Conservation (phyloP, 2,113 vertebrate species). For the Siniperca knerii region DNA sequence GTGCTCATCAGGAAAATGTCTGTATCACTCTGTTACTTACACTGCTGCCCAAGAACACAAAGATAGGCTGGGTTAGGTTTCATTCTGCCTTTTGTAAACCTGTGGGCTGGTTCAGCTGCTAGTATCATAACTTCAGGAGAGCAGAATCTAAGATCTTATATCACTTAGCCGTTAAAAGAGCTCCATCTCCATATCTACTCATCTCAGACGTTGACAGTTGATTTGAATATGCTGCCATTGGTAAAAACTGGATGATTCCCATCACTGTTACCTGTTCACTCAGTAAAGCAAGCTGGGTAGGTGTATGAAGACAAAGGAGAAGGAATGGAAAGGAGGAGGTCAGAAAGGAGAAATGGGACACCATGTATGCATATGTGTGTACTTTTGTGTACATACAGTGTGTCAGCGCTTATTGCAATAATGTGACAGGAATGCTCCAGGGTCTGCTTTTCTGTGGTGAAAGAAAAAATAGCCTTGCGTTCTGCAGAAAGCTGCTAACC, state of each 20-base stretch:
- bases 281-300: slow-evolving; percentile 13
- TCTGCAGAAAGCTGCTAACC: slow-evolving; percentile 45
- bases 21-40: slow-evolving; percentile 6
- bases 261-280: neutral
- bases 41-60: slow-evolving; percentile 5
- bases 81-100: slow-evolving; percentile 19
- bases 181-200: neutral
- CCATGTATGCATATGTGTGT: slow-evolving; percentile 9
- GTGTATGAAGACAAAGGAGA: neutral
- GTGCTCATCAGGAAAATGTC: slow-evolving; percentile 34
- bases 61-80: slow-evolving; percentile 8
- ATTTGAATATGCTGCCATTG: slow-evolving; percentile 7
- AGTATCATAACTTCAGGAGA: neutral
- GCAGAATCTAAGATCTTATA: neutral
- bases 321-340: slow-evolving; percentile 40
- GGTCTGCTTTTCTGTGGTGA: slow-evolving; percentile 49
- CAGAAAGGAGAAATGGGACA: slow-evolving; percentile 59
- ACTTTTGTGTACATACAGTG: slow-evolving; percentile 38
- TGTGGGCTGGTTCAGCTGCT: neutral
- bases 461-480: slow-evolving; percentile 38
- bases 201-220: neutral
- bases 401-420: slow-evolving; percentile 35
- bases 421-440: slow-evolving; percentile 61
- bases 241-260: neutral
- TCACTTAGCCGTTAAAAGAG: neutral